phyloP scores from a whole-genome alignment of 2,113 vertebrate genomes.

The Carassius gibelio region DNA sequence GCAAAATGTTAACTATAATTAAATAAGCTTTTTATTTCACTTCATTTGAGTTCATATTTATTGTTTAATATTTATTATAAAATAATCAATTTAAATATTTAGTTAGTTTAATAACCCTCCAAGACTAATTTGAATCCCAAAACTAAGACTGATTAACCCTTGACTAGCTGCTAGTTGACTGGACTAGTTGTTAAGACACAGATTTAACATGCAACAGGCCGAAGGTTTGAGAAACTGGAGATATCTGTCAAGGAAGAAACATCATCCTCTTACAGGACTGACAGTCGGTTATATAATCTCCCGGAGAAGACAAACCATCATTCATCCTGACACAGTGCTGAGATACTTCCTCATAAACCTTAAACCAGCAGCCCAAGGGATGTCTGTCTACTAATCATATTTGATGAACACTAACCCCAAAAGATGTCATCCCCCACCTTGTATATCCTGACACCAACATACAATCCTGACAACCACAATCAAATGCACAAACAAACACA shows the following conservation, averaged over 20 bases:
- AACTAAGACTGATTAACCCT: no score
- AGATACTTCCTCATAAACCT: not conserved
- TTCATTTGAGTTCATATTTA: no score
- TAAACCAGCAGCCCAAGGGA: not conserved
- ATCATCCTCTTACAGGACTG: not conserved
- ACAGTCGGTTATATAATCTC: not conserved
- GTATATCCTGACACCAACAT: not conserved
- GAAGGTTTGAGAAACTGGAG: not conserved
- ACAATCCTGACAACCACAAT: not conserved
- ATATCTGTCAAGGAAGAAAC: no score
- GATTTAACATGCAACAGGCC: not conserved
- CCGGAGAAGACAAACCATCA: slow-evolving; percentile 10
- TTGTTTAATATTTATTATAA: no score
- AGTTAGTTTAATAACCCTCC: no score
- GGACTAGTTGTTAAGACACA: not conserved
- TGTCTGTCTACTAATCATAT: not conserved
- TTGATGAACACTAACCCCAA: not conserved
- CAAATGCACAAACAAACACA: not conserved
- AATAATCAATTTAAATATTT: no score
- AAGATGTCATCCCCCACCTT: not conserved
- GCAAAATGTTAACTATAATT: no score
- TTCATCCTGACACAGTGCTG: not conserved
- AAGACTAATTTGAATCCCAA: no score
- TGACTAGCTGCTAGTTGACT: not conserved
- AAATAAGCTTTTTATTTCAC: no score